Conservation (phyloP, 2,888 invertebrate species). For the Rhaphigaster nebulosa region DNA sequence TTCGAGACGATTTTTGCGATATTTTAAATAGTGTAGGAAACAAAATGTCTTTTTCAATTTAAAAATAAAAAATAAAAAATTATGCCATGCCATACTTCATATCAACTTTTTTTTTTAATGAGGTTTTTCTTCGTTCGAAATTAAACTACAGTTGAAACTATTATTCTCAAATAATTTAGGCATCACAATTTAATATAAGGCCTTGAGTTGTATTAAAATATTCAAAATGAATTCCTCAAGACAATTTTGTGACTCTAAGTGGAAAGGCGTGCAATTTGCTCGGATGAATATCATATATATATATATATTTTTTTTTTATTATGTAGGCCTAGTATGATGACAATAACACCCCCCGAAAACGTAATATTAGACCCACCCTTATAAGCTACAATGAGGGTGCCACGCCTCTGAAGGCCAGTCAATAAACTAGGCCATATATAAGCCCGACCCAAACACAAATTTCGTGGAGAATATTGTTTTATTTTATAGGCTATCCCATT, state of each 20-base stretch:
- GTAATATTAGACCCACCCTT: not conserved
- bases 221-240: not conserved
- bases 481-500: not conserved
- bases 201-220: not conserved
- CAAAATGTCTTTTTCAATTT: no score
- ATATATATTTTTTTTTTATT: not conserved
- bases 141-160: no score
- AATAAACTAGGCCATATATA: slow-evolving; percentile 24
- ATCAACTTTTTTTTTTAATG: no score
- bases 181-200: not conserved
- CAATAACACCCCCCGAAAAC: not conserved
- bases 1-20: no score
- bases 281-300: not conserved
- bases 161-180: no score
- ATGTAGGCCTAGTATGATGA: slow-evolving; percentile 6
- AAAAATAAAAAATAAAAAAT: no score
- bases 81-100: no score
- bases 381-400: not conserved
- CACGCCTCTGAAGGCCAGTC: slow-evolving; percentile 14
- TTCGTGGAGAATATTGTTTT: not conserved
- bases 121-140: no score
- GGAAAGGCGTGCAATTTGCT: not conserved
- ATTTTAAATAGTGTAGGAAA: no score
- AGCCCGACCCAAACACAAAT: not conserved
- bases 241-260: not conserved